These are phyloP conservation scores for Monomorium pharaonis DNA, from an alignment of 1,140 invertebrate genomes.

Conservation along the genomic window DNA sequence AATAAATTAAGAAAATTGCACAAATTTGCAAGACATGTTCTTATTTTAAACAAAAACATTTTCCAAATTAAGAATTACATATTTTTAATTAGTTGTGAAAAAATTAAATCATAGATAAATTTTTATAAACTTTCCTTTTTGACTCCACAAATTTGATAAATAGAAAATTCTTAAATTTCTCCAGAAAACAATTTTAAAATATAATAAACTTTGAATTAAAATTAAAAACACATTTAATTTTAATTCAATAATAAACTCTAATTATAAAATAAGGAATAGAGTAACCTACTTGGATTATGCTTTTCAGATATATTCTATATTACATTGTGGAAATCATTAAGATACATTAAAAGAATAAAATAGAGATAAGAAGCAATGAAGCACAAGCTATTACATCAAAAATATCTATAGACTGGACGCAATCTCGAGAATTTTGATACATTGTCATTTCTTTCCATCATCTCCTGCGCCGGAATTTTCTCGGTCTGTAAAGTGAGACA, in stretches of 20 bases:
- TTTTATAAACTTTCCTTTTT: neutral
- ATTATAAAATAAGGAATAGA: neutral
- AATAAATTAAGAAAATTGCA: neutral
- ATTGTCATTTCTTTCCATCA: neutral
- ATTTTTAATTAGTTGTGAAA: neutral
- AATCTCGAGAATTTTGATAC: conserved; percentile 18
- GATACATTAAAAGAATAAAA: neutral
- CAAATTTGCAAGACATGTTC: neutral
- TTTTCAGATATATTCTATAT: neutral
- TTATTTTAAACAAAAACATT: neutral
- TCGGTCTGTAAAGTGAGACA: neutral
- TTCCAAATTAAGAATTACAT: neutral
- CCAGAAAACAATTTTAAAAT: neutral
- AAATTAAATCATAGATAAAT: neutral
- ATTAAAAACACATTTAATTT: neutral
- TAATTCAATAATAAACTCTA: neutral
- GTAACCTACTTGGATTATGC: neutral
- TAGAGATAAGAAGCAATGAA: neutral
- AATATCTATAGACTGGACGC: neutral
- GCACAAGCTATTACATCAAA: neutral
- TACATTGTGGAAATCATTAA: neutral
- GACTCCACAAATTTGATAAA: neutral
- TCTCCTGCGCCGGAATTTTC: neutral
- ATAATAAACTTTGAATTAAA: neutral
- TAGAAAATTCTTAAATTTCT: neutral